Percentiles rank a stretch among this genome's conserved stretches.
Evolutionary conservation across 2,797 vertebrate species (phyloP).

Genomic region (Acanthis flammea): DNA sequence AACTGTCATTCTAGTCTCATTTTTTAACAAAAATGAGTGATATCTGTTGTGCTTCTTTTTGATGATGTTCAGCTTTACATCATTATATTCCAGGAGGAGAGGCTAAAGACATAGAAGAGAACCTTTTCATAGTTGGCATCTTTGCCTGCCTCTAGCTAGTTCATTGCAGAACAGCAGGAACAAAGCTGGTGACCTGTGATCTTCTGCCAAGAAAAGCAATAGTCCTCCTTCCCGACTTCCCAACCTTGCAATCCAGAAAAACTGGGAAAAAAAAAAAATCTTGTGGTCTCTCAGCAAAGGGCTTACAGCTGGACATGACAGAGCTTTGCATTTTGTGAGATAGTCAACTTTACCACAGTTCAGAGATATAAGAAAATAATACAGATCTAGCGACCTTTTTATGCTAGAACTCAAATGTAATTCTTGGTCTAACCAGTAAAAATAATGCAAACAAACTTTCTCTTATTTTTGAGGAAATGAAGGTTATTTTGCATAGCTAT

Average conservation of each 20-base stretch:
- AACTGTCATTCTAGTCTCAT: neutral
- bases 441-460: slow-evolving; percentile 21
- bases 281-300: neutral
- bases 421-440: slow-evolving; percentile 35
- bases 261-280: fast-evolving
- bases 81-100: neutral
- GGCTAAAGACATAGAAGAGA: neutral
- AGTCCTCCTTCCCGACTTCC: neutral
- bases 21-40: neutral
- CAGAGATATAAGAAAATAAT: slow-evolving; percentile 39
- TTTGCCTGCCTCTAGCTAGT: neutral
- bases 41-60: neutral
- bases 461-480: slow-evolving; percentile 32
- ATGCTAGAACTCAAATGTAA: slow-evolving; percentile 17
- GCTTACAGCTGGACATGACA: neutral
- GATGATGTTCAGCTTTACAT: neutral
- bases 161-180: neutral
- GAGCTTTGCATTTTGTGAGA: neutral
- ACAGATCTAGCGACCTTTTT: neutral
- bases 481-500: slow-evolving; percentile 17
- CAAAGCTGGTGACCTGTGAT: neutral
- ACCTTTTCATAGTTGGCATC: neutral
- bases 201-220: neutral
- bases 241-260: neutral
- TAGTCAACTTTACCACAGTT: neutral